phyloP scores from a whole-genome alignment of 2,797 vertebrate genomes.

The Australoheros facetus region DNA sequence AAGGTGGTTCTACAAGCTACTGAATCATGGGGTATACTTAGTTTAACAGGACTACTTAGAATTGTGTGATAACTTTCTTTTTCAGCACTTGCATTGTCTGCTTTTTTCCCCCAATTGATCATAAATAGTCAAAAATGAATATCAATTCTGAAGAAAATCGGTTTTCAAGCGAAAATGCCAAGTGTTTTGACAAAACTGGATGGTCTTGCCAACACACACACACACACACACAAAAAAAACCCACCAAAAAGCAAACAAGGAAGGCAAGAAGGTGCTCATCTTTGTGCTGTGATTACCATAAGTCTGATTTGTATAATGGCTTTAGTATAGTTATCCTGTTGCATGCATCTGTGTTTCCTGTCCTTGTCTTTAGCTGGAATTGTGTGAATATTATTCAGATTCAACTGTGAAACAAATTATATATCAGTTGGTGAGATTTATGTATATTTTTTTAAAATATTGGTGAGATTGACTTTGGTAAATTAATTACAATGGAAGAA shows the following conservation, averaged over 20 bases:
- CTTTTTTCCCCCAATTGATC: neutral
- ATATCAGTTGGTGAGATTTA: neutral
- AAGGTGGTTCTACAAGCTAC: neutral
- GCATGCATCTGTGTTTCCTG: neutral
- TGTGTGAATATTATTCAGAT: neutral
- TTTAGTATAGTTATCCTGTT: slow-evolving; percentile 11
- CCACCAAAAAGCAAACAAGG: neutral
- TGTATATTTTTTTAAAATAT: fast-evolving
- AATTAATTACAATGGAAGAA: neutral
- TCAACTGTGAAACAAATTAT: neutral
- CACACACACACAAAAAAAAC: too few species aligned
- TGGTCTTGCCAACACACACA: neutral
- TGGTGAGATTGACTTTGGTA: neutral
- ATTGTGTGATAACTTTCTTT: too few species aligned
- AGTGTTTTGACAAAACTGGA: neutral
- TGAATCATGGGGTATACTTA: neutral
- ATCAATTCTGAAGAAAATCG: neutral
- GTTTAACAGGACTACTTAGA: neutral
- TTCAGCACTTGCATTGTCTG: neutral
- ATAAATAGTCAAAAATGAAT: neutral
- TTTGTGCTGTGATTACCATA: neutral
- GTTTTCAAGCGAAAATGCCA: neutral
- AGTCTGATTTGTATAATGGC: neutral
- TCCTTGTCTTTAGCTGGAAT: slow-evolving; percentile 1
- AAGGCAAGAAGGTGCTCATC: neutral